Evolutionary conservation across 64 coral and sea anemone species (phyloP).

Genomic region (Porites lutea): DNA sequence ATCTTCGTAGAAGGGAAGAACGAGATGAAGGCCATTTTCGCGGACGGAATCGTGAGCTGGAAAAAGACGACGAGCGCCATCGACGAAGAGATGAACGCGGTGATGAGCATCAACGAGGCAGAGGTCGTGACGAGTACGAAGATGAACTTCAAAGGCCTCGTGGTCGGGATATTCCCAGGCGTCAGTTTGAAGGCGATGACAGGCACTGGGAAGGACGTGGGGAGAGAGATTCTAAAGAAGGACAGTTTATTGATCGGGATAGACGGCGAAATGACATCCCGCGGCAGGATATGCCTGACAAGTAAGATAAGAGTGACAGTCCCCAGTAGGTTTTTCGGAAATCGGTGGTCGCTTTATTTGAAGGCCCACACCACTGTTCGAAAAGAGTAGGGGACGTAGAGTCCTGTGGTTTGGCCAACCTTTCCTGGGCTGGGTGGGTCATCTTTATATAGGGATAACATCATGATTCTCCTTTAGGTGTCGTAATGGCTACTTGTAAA

Average conservation of each 20-base stretch:
- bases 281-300: constrained; percentile 6
- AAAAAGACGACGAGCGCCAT: constrained; percentile 26
- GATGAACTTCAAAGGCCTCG: constrained; percentile 34
- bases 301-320: not conserved
- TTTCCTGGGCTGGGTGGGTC: too few species aligned
- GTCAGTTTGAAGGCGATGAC: constrained; percentile 27
- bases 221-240: constrained; percentile 14
- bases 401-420: too few species aligned
- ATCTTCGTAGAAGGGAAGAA: constrained; percentile 33
- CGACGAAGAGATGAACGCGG: constrained; percentile 46
- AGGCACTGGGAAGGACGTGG: constrained; percentile 32
- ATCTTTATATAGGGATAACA: too few species aligned
- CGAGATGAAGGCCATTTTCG: constrained; percentile 43
- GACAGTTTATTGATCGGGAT: constrained; percentile 1
- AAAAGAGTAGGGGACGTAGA: too few species aligned
- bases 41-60: constrained; percentile 34
- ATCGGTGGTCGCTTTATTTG: too few species aligned
- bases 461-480: too few species aligned
- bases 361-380: too few species aligned
- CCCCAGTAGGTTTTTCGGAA: too few species aligned
- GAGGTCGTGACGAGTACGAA: constrained; percentile 36
- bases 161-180: constrained; percentile 35
- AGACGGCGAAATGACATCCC: constrained; percentile 10
- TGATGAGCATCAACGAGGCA: constrained; percentile 43
- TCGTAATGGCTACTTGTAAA: too few species aligned